Base-by-base conservation (phyloP, 2,113 vertebrate genomes). In the Spea multiplicata region DNA sequence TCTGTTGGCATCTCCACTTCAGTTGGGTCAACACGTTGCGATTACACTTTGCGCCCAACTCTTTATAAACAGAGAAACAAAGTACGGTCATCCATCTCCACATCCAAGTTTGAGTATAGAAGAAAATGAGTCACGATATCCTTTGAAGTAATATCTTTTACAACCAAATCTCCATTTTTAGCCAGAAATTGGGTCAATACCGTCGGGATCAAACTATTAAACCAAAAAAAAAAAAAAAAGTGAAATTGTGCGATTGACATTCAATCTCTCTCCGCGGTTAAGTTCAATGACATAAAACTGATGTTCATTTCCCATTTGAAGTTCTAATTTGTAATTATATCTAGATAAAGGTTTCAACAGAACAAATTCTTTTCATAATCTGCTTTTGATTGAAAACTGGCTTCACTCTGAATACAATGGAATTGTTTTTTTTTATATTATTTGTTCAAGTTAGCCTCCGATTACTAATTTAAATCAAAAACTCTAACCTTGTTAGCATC, bases 401-500 rank as follows among this genome's bases (percentile, higher is more conserved):
- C 84, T 85, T 86, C 84, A 90, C 91, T 17, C 83, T 91, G 89
- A 84, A 88, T 12, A 80, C 87, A 88, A 89, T 88, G 88, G 83
- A 89, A 90, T 91, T 92, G 70, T 73, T 72, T 76, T 73, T 45
- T 71, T 53, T 66, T 49, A 48, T 49, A 52, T 71, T 80, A 74
- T 80, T 76, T 81, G 90, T 88, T 82, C 89, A 92, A 93, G 90
- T 93, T 93, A 92, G 89, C 90, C 88, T 91, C 90, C 91, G 91
- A 94, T 95, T 91, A 92, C 89, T 90, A 89, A 93, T 93, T 92
- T 92, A 93, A 93, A 95, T 94, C 91, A 94, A 93, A 95, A 93
- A 92, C 93, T 93, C 91, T 95, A 95, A 96, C 95, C 95, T 96
- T 95, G 95, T 97, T 97, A 97, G 94, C 94, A 95, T 95, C 91